phyloP scores from a whole-genome alignment of 2,888 invertebrate species.

The Parnassius apollo region DNA sequence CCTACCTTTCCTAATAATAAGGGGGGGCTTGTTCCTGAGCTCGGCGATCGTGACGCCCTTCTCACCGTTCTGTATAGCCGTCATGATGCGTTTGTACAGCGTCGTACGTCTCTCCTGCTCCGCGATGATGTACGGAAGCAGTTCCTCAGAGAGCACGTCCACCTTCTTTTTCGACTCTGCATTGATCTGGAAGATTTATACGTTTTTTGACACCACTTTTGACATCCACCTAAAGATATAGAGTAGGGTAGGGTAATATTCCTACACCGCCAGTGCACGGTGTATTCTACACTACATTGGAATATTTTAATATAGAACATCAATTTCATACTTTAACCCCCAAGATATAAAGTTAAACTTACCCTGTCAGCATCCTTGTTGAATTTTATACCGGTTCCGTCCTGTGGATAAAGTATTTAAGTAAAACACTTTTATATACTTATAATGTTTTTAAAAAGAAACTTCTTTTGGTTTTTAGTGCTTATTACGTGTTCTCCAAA shows the following conservation, averaged over 20 bases:
- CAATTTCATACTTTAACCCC: too few relatives aligned
- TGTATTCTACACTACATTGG: too few relatives aligned
- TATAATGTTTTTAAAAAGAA: too few relatives aligned
- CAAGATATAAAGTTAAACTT: slow-evolving; percentile 31
- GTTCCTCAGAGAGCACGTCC: slow-evolving; percentile 69
- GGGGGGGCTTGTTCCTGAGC: slow-evolving; percentile 65
- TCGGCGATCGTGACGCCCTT: slow-evolving; percentile 72
- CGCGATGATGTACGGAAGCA: slow-evolving; percentile 70
- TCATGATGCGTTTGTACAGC: slow-evolving; percentile 67
- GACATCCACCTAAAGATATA: too few relatives aligned
- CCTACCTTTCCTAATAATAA: slow-evolving; percentile 65
- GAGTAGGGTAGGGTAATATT: too few relatives aligned
- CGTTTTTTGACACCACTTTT: too few relatives aligned
- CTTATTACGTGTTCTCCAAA: too few relatives aligned
- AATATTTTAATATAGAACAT: too few relatives aligned
- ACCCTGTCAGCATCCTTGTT: slow-evolving; percentile 74
- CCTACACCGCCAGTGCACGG: too few relatives aligned
- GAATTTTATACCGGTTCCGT: slow-evolving; percentile 71
- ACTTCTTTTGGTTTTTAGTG: too few relatives aligned
- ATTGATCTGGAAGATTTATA: slow-evolving; percentile 53
- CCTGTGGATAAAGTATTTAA: slow-evolving; percentile 39
- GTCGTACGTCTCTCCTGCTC: slow-evolving; percentile 69
- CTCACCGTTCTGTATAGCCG: slow-evolving; percentile 71
- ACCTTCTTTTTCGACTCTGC: slow-evolving; percentile 75
- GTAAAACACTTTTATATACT: too few relatives aligned